A percentile compares a stretch with the other conserved stretches of the same genome.
phyloP scores from a whole-genome alignment of 1,140 invertebrate genomes.

The Cyrtorhinus lividipennis region DNA sequence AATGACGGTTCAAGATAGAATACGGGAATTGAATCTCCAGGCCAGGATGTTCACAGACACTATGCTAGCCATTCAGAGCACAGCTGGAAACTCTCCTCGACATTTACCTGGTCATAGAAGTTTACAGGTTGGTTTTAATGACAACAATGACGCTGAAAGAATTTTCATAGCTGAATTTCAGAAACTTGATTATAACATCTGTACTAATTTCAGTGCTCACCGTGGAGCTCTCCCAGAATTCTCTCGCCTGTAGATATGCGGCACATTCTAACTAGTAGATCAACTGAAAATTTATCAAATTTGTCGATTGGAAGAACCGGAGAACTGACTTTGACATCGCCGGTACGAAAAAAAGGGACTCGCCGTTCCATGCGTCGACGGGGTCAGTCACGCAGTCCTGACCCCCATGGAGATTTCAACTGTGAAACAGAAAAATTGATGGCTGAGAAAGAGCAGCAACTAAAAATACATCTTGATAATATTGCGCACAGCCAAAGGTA shows the following conservation, averaged over 20 bases:
- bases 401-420: slow-evolving; percentile 8
- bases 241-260: slow-evolving; percentile 37
- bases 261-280: slow-evolving; percentile 35
- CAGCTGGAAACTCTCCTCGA: slow-evolving; percentile 26
- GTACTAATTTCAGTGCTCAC: slow-evolving; percentile 31
- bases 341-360: slow-evolving; percentile 29
- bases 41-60: slow-evolving; percentile 38
- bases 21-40: slow-evolving; percentile 36
- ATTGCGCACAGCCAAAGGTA: slow-evolving; percentile 15
- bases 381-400: slow-evolving; percentile 19
- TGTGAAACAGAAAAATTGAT: neutral
- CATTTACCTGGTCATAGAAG: slow-evolving; percentile 31
- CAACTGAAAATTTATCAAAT: slow-evolving; percentile 34
- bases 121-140: slow-evolving; percentile 32
- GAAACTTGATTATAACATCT: neutral
- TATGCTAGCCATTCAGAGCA: slow-evolving; percentile 34
- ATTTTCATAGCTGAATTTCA: no score
- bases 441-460: slow-evolving; percentile 17
- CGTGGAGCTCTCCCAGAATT: slow-evolving; percentile 39
- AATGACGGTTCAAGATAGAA: slow-evolving; percentile 36
- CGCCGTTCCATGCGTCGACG: slow-evolving; percentile 27
- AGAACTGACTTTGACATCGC: slow-evolving; percentile 26
- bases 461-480: slow-evolving; percentile 16
- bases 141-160: no score
- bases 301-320: slow-evolving; percentile 20